A percentile compares a stretch with the other conserved stretches of the same genome.
These are phyloP conservation scores for Hanleya hanleyi DNA, from an alignment of 2,888 invertebrate genomes.

Conservation along the genomic window DNA sequence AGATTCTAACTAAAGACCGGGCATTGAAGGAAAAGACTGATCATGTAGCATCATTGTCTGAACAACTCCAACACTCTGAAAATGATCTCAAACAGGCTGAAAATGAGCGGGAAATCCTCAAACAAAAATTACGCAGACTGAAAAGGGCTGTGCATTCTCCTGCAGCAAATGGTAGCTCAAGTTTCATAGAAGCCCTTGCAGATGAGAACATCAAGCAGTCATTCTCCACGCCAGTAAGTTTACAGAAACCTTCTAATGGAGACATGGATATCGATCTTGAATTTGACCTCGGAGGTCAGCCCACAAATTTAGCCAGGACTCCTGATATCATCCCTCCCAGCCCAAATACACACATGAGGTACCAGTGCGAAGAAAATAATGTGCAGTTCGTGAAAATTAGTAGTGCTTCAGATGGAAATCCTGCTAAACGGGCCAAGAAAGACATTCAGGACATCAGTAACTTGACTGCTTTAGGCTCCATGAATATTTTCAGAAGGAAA, in stretches of 20 bases:
- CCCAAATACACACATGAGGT: conserved; percentile 26
- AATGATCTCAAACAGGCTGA: conserved; percentile 56
- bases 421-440: conserved; percentile 34
- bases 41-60: conserved; percentile 38
- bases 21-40: conserved; percentile 41
- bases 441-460: conserved; percentile 33
- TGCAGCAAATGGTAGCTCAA: conserved; percentile 36
- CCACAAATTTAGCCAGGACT: conserved; percentile 11
- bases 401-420: conserved; percentile 43
- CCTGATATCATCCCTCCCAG: conserved; percentile 35
- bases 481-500: conserved; percentile 60
- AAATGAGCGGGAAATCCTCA: conserved; percentile 45
- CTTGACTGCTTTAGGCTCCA: conserved; percentile 30
- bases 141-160: conserved; percentile 43
- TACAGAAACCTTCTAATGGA: conserved; percentile 17
- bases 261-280: conserved; percentile 36
- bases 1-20: conserved; percentile 40
- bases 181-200: conserved; percentile 50
- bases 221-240: conserved; percentile 45
- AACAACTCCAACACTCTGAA: conserved; percentile 51
- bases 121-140: conserved; percentile 42
- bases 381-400: conserved; percentile 52
- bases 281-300: conserved; percentile 35
- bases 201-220: conserved; percentile 39
- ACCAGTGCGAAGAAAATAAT: conserved; percentile 41